Conservation (phyloP, 2,888 invertebrate genomes). For the Pomacea canaliculata region DNA sequence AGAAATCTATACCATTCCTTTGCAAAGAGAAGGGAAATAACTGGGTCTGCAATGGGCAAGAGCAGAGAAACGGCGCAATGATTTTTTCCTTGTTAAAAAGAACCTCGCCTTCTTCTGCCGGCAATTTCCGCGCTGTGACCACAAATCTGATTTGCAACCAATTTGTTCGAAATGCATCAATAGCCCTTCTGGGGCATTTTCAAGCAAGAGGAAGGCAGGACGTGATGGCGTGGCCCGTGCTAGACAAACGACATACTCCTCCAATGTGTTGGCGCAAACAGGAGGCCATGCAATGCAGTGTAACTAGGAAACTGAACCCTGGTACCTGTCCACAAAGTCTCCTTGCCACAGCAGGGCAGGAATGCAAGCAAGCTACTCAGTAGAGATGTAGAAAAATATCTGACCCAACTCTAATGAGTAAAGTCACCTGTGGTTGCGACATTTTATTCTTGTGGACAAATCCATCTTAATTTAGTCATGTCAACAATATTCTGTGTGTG, state of each 20-base stretch:
- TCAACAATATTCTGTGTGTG: no score
- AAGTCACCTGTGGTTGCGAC: no score
- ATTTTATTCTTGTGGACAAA: no score
- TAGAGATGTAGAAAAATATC: no score
- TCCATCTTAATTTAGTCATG: no score
- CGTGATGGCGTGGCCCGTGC: slow-evolving; percentile 3
- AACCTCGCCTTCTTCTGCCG: slow-evolving; percentile 3
- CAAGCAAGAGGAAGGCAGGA: neutral
- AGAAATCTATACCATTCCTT: no score
- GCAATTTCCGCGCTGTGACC: slow-evolving; percentile 25
- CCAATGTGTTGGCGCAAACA: slow-evolving; percentile 1
- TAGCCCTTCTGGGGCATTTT: slow-evolving; percentile 18
- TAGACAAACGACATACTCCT: neutral
- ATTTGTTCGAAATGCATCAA: slow-evolving; percentile 29
- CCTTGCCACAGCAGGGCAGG: neutral
- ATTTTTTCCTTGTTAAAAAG: no score
- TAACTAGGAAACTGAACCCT: slow-evolving; percentile 8
- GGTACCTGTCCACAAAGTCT: slow-evolving; percentile 5
- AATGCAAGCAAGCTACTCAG: no score
- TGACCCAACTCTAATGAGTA: no score
- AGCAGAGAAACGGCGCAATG: no score
- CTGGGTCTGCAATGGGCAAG: no score
- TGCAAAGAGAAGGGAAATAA: no score
- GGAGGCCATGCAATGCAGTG: neutral
- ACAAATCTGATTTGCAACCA: slow-evolving; percentile 29